These are phyloP conservation scores for Acropora tenuis DNA, from an alignment of 64 coral and sea anemone genomes.

Conservation along the genomic window DNA sequence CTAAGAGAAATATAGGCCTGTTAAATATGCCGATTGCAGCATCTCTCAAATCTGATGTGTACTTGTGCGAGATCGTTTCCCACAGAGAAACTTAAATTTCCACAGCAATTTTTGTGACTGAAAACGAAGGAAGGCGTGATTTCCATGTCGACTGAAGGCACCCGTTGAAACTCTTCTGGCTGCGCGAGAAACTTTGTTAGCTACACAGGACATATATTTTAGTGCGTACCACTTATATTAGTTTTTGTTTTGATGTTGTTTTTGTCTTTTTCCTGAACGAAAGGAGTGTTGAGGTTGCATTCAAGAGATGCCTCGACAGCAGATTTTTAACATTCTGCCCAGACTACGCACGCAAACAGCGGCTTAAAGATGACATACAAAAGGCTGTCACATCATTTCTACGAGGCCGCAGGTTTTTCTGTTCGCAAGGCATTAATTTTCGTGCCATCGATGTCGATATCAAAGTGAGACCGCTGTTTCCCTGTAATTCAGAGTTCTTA, in stretches of 20 bases:
- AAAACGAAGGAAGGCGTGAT: no score
- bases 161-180: no score
- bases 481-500: constrained; percentile 9
- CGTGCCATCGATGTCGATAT: constrained; percentile 9
- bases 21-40: no score
- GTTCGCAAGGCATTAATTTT: neutral
- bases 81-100: no score
- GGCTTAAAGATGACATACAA: neutral
- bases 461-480: neutral
- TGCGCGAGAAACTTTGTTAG: no score
- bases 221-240: neutral
- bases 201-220: neutral
- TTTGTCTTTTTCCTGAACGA: neutral
- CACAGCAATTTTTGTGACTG: no score
- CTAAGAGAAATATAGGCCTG: no score
- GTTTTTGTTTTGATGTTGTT: no score
- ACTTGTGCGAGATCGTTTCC: no score
- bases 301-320: neutral
- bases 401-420: constrained; percentile 22
- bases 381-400: neutral
- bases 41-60: no score
- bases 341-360: neutral
- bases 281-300: neutral
- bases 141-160: no score
- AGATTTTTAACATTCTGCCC: neutral